Base-by-base conservation (phyloP, 1,140 invertebrate genomes). In the Zaprionus africanus region DNA sequence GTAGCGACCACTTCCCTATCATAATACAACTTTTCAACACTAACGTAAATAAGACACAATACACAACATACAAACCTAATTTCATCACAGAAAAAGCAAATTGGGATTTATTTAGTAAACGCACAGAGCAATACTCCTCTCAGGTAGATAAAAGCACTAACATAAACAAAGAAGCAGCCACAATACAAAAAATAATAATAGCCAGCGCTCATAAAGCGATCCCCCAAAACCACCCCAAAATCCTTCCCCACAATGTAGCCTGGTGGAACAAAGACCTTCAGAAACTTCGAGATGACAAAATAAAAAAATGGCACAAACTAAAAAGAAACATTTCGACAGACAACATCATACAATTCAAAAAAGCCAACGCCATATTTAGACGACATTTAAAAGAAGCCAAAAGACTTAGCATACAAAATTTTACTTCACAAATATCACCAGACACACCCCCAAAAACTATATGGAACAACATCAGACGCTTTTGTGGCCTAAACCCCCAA, bases 81-180 rank as follows among this genome's bases (percentile, higher is more conserved):
- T 66, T 73, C 17, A 56, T 61, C 49, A 73, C 62, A 11, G 59
- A 68, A 12, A 68, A 57, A 43, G 65, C 72, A 28, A 57, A 75
- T n/a, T 74, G 65, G 58, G 31, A 58, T 19, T 28, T 12, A 38
- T 64, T 51, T 36, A 22, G 12, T 11, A 26, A 57, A 5, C 26
- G 54, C 12, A 68, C 43, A 26, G 26, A 26, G 26, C 26, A 26
- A 34, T 34, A 34, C 12, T 61, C 58, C 19, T 26, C 43, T 19
- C 57, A 68, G 46, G 0, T 34, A 60, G 19, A 41, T 51, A 24
- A 24, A 57, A 70, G n/a, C n/a, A 56, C 36, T 56, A 62, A 70
- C 36, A 62, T 70, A 63, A 63, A 63, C 60, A 71, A 58, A 26
- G 60, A 71, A 56, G 19, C 67, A 17, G 53, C 41, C 53, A 64